Base-by-base conservation (phyloP, 2,888 invertebrate genomes). In the Heliconius hortense region DNA sequence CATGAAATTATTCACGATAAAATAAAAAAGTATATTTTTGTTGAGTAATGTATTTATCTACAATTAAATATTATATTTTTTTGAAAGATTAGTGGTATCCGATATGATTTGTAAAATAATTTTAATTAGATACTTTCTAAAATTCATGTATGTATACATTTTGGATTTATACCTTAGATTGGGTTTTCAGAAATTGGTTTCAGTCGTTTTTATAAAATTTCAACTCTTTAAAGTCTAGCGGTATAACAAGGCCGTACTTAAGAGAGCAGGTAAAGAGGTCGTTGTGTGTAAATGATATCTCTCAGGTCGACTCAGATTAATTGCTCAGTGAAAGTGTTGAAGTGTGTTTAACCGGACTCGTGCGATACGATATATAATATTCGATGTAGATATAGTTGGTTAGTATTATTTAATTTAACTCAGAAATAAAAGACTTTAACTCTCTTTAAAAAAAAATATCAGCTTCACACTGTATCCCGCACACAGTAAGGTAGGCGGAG, bases 271-370 rank as follows among this genome's bases (percentile, higher is more conserved):
- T 39, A 66, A 64, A 64, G 66, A 39, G 66, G 66, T 66, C 39
- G 39, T 66, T 66, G 66, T 66, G 5, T 66, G 39, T 56, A 66
- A 66, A 39, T 64, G 18, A 24, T 39, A 66, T 66, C 15, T 39
- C 66, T 66, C 39, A 24, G 39, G 39, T 39, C 39, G 39, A 15
- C 24, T 39, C 39, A 39, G 35, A 66, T 66, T 66, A 66, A 39
- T 39, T 66, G 66, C 66, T 24, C 24, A 66, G 39, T 66, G 39
- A 66, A 66, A 66, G 66, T 66, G 31, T 64, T 35, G n/a, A 64
- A 35, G 35, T 64, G 66, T 39, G n/a, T 66, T 24, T 66, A 66
- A 66, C 39, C 66, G 39, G 15, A 39, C 39, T 43, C 39, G 66
- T 66, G 39, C 24, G n/a, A n/a, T 24, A 66, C 39, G 64, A 24